phyloP scores from a whole-genome alignment of 2,888 invertebrate genomes.

The Leucoma salicis region DNA sequence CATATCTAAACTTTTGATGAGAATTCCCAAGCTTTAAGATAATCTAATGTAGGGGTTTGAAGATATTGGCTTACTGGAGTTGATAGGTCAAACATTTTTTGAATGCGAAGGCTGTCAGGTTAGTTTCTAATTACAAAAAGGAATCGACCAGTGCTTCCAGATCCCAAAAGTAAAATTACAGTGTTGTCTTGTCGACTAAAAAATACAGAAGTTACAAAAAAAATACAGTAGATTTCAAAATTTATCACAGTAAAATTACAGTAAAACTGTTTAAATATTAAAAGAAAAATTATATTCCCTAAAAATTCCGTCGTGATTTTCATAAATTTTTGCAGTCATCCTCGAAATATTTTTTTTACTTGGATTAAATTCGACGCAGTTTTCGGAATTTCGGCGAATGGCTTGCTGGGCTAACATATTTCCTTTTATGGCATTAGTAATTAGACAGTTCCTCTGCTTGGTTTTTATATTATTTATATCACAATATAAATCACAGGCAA shows the following conservation, averaged over 20 bases:
- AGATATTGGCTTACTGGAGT: too few species aligned
- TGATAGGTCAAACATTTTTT: too few species aligned
- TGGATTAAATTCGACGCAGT: slow-evolving; percentile 1
- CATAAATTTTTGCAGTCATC: slow-evolving; percentile 7
- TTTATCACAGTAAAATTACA: slow-evolving; percentile 3
- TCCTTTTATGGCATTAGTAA: slow-evolving; percentile 11
- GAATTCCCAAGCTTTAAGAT: too few species aligned
- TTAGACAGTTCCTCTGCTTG: slow-evolving; percentile 11
- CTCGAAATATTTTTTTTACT: slow-evolving; percentile 4
- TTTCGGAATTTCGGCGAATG: slow-evolving; percentile 5
- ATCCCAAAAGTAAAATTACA: slow-evolving; percentile 11
- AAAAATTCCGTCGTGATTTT: slow-evolving; percentile 5
- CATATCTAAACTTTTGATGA: too few species aligned
- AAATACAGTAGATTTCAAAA: slow-evolving; percentile 8
- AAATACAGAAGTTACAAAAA: slow-evolving; percentile 6
- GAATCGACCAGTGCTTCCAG: slow-evolving; percentile 9
- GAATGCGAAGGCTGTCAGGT: too few species aligned
- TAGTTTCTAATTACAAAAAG: too few species aligned
- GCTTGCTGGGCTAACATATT: slow-evolving; percentile 10
- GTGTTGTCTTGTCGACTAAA: slow-evolving; percentile 9
- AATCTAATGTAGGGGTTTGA: too few species aligned
- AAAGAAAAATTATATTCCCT: background rate
- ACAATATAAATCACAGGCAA: slow-evolving; percentile 1
- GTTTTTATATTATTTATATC: slow-evolving; percentile 13
- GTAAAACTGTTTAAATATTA: background rate